phyloP scores from a whole-genome alignment of 2,113 vertebrate genomes.

The Danio rerio region GRCz12tu NC_133196.1:10461001-10461500 shows the following conservation, averaged over 20 bases:
- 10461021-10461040: neutral
- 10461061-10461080: neutral
- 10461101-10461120: neutral
- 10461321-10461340: no score
- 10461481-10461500: neutral
- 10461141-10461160: neutral
- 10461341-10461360: no score
- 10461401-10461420: no score
- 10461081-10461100: neutral
- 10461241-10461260: neutral
- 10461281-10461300: no score
- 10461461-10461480: neutral
- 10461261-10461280: neutral
- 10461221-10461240: neutral
- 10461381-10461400: no score
- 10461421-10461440: neutral
- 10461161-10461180: neutral
- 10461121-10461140: slow-evolving; percentile 22
- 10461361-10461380: no score
- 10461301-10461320: no score
- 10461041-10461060: neutral
- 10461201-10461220: neutral
- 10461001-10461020: neutral
- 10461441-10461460: neutral
- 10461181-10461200: neutral